Evolutionary conservation across 2,888 invertebrate species (phyloP).

Genomic region (Temnothorax rugatulus): DNA sequence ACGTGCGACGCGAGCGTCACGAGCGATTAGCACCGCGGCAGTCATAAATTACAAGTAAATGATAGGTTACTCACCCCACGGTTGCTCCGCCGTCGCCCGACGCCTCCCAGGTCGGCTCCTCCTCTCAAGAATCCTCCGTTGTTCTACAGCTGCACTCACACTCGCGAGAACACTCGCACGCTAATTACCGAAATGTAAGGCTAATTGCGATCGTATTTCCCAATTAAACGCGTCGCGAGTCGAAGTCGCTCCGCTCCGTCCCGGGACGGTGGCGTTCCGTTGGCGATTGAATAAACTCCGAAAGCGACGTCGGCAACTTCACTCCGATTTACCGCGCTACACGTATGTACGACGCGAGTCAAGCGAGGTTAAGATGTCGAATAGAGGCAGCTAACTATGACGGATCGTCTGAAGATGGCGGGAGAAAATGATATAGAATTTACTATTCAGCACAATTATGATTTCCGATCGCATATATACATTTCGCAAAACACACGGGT

Average conservation of each 20-base stretch:
- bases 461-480: neutral
- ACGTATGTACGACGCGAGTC: neutral
- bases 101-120: neutral
- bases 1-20: neutral
- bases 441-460: neutral
- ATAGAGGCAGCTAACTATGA: neutral
- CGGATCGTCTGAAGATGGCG: neutral
- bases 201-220: neutral
- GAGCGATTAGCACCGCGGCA: neutral
- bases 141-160: neutral
- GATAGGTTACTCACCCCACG: neutral
- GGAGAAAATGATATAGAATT: neutral
- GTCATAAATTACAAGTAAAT: conserved; percentile 8
- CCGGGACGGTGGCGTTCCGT: neutral
- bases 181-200: neutral
- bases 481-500: neutral
- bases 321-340: neutral
- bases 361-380: neutral
- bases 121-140: neutral
- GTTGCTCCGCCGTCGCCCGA: neutral
- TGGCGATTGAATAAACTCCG: neutral
- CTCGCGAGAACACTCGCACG: neutral
- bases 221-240: neutral
- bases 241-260: too few species aligned
- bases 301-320: neutral